Evolutionary conservation across 2,797 vertebrate genomes (phyloP).

Genomic region (Melanotaenia boesemani): DNA sequence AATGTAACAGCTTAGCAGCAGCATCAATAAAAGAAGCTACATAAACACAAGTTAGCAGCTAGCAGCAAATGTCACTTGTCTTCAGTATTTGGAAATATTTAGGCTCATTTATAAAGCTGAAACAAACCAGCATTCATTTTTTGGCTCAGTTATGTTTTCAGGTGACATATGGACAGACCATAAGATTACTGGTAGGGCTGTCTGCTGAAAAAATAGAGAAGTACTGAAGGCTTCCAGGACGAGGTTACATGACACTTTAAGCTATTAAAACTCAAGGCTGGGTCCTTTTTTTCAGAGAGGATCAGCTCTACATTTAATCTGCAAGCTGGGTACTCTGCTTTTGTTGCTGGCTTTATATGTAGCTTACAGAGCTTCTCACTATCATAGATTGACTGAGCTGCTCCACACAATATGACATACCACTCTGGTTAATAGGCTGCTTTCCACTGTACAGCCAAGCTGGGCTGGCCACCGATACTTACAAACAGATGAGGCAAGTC

Average conservation of each 20-base stretch:
- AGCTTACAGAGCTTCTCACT: constrained; percentile 70
- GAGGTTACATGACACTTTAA: constrained; percentile 66
- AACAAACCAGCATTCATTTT: background rate
- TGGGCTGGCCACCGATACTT: constrained; percentile 7
- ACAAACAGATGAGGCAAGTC: constrained; percentile 26
- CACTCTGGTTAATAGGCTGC: constrained; percentile 68
- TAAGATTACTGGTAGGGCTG: constrained; percentile 48
- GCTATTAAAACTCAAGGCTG: constrained; percentile 69
- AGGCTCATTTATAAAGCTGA: constrained; percentile 6
- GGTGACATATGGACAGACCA: constrained; percentile 16
- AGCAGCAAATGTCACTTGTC: background rate
- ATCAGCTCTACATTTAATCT: constrained; percentile 75
- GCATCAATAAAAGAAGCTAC: too few relatives aligned
- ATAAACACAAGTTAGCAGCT: background rate
- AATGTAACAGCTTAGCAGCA: too few relatives aligned
- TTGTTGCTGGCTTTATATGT: constrained; percentile 75
- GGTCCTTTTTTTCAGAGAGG: constrained; percentile 57
- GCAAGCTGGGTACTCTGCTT: constrained; percentile 55
- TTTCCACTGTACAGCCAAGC: constrained; percentile 47
- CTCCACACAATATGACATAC: constrained; percentile 65
- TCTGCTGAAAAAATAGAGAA: constrained; percentile 52
- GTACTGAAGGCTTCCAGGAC: constrained; percentile 52
- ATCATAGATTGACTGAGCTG: constrained; percentile 60
- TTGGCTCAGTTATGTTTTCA: constrained; percentile 10
- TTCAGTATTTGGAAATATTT: background rate